phyloP scores from a whole-genome alignment of 1,140 invertebrate genomes.

The Camponotus pennsylvanicus region DNA sequence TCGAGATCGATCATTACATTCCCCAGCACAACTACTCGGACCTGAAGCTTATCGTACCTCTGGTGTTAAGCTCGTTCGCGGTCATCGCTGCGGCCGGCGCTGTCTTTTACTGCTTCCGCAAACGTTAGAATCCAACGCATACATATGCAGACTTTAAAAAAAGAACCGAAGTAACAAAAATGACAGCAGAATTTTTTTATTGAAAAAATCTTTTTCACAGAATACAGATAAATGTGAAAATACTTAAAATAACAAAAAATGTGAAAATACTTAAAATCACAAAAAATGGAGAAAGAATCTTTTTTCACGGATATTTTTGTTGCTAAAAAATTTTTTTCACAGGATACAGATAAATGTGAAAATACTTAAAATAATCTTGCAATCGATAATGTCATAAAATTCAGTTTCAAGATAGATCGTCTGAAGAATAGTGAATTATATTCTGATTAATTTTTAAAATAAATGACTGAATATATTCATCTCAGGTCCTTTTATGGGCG shows the following conservation, averaged over 20 bases:
- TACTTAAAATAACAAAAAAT: background rate
- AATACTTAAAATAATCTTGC: background rate
- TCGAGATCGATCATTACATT: slow-evolving; percentile 84
- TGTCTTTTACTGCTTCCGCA: slow-evolving; percentile 85
- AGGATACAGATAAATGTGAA: background rate
- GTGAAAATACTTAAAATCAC: too few relatives aligned
- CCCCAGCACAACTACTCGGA: slow-evolving; percentile 84
- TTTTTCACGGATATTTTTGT: background rate
- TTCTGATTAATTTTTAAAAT: background rate
- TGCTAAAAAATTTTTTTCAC: background rate
- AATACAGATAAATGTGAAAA: background rate
- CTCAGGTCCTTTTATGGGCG: slow-evolving; percentile 84
- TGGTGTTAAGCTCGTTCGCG: slow-evolving; percentile 83
- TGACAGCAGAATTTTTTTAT: background rate
- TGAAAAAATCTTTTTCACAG: background rate
- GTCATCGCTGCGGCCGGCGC: slow-evolving; percentile 84
- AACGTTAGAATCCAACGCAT: slow-evolving; percentile 79
- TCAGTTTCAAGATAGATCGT: background rate
- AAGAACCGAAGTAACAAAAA: background rate
- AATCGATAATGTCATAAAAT: background rate
- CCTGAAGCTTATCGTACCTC: slow-evolving; percentile 84
- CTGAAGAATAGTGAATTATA: background rate
- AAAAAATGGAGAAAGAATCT: too few relatives aligned
- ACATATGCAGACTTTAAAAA: background rate
- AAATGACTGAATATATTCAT: slow-evolving; percentile 31